Conservation (phyloP, 2,888 invertebrate species). For the Philaethria dido region DNA sequence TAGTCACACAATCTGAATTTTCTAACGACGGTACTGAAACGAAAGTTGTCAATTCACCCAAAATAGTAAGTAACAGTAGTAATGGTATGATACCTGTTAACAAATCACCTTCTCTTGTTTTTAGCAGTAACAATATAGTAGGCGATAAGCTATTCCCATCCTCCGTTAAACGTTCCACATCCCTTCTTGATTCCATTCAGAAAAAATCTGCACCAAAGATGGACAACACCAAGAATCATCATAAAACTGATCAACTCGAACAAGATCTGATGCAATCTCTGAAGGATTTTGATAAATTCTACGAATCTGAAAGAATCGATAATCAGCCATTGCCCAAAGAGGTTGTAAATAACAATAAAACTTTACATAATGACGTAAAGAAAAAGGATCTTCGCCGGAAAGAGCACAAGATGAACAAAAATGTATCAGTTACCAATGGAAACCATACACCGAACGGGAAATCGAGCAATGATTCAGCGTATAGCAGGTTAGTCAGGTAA, state of each 20-base stretch:
- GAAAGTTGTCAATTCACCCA: conserved; percentile 67
- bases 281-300: conserved; percentile 79
- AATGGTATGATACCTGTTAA: conserved; percentile 75
- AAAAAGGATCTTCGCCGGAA: conserved; percentile 60
- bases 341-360: conserved; percentile 53
- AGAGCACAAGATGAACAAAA: conserved; percentile 68
- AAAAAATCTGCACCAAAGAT: conserved; percentile 65
- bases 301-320: conserved; percentile 70
- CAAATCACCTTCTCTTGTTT: conserved; percentile 82
- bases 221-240: conserved; percentile 68
- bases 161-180: conserved; percentile 82
- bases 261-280: conserved; percentile 80
- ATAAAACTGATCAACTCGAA: conserved; percentile 76
- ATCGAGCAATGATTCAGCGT: conserved; percentile 88
- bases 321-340: conserved; percentile 60
- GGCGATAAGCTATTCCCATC: conserved; percentile 77
- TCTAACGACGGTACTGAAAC: conserved; percentile 64
- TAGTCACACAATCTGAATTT: conserved; percentile 70
- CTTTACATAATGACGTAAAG: conserved; percentile 56
- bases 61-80: conserved; percentile 56
- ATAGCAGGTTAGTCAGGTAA: conserved; percentile 90
- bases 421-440: conserved; percentile 62
- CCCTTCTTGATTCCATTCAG: conserved; percentile 82
- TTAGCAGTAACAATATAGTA: conserved; percentile 81
- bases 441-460: conserved; percentile 72